Percentiles rank a stretch among this genome's conserved stretches.
Conservation (phyloP, 2,113 vertebrate species). For the Sigmodon hispidus region DNA sequence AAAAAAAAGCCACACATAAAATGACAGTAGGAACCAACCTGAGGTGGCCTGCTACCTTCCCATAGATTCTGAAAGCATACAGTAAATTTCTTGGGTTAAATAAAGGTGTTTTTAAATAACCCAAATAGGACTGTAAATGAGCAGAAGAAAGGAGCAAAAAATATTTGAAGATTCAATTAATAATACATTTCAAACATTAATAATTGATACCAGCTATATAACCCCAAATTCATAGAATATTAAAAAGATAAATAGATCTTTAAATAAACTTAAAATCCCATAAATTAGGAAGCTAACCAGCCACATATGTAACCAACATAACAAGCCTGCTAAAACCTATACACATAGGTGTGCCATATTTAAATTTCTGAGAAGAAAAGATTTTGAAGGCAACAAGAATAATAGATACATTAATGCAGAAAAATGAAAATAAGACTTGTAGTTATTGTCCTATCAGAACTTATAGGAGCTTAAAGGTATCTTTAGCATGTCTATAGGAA, state of each 20-base stretch:
- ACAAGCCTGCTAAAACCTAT: background rate
- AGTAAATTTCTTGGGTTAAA: background rate
- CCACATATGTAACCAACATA: background rate
- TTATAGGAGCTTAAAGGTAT: background rate
- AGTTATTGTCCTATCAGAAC: background rate
- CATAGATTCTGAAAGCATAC: background rate
- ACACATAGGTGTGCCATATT: background rate
- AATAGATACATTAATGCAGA: background rate
- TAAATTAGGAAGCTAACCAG: background rate
- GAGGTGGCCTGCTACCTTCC: background rate
- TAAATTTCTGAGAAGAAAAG: background rate
- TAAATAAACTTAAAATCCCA: background rate
- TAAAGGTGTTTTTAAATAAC: background rate
- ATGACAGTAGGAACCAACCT: background rate
- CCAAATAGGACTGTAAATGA: background rate
- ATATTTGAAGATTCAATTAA: background rate
- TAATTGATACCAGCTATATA: background rate
- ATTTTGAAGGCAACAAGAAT: background rate
- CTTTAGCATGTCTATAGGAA: background rate
- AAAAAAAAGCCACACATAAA: background rate
- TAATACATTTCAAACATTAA: constrained; percentile 27
- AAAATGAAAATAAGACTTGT: background rate
- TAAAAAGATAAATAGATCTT: background rate
- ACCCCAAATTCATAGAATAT: background rate
- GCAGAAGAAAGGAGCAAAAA: background rate